Evolutionary conservation across 2,797 vertebrate genomes (phyloP), one percentile per base, ranked within the genome.

Genomic region (Heliangelus exortis): DNA sequence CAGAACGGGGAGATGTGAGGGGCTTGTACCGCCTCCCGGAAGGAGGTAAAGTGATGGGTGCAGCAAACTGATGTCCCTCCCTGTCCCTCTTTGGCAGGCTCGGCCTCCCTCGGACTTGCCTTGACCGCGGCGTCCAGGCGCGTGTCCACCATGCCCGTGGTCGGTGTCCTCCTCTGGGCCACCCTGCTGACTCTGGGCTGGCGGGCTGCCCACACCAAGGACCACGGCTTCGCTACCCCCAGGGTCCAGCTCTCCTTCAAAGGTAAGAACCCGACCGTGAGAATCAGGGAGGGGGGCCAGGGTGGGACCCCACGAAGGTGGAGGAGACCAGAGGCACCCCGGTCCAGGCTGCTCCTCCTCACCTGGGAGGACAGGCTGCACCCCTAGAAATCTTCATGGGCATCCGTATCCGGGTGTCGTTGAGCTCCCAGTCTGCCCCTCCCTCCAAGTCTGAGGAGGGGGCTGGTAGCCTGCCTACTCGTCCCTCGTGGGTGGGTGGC

Each of bases 201-300:
- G 98, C 95, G 97, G 78, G 96, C 96, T 28, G 25, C 94, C 66
- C 96, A 96, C 2, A 23, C 87, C 93, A 98, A 97, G 96, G 98
- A 98, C 89, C 96, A 96, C 72, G 12, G 97, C 80, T 91, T 92
- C 0, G 96, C 97, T 78, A 96, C 95, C 3, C 97, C 98, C 7
- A 91, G 98, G 16, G 96, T 98, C 62, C 97, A 97, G 92, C 98
- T 98, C 57, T 98, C 98, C 75, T 98, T 98, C 96, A 98, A 98
- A 98, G 98, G 98, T 98, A 98, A 97, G 97, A 71, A 13, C 28
- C 55, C 3, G 15, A 16, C 0, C 7, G 45, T 3, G 10, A 63
- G 31, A 20, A 16, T 29, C 0, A 4, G 0, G 6, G 59, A 4
- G 0, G 5, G 59, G 58, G 61, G 23, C 12, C 2, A 12, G 77